These are phyloP conservation scores for Cantharis flavilabris DNA, from an alignment of 2,888 invertebrate genomes.

Conservation along the genomic window DNA sequence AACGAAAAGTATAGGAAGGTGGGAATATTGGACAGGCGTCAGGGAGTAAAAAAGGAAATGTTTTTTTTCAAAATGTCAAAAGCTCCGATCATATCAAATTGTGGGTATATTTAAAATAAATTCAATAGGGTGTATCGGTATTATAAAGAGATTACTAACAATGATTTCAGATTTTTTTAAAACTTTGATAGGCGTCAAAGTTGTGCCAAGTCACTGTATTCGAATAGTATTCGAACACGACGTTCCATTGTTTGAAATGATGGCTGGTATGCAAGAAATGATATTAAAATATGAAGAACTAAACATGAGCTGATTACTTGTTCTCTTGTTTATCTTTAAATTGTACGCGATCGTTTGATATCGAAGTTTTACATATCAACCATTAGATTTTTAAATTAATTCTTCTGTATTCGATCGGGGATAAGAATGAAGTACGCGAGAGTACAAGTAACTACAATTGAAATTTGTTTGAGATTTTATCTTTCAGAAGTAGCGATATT, in stretches of 20 bases:
- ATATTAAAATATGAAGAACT: conserved; percentile 38
- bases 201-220: conserved; percentile 40
- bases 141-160: conserved; percentile 46
- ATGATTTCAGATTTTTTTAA: conserved; percentile 44
- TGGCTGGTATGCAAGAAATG: conserved; percentile 36
- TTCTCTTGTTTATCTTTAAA: conserved; percentile 26
- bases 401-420: not conserved
- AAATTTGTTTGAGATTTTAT: not conserved
- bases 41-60: not conserved
- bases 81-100: conserved; percentile 14
- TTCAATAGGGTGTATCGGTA: conserved; percentile 41
- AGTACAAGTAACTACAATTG: not conserved
- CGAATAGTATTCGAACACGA: conserved; percentile 38
- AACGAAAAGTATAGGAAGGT: not conserved
- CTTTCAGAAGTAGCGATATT: not conserved
- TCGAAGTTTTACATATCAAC: not conserved
- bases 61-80: not conserved
- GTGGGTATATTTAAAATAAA: conserved; percentile 13
- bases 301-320: conserved; percentile 33
- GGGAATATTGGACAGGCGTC: not conserved
- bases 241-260: conserved; percentile 41
- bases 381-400: not conserved
- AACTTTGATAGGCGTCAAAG: conserved; percentile 43
- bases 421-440: not conserved
- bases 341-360: conserved; percentile 3